These are phyloP conservation scores for Diachasma alloeum DNA, from an alignment of 1,140 invertebrate species.

Conservation along the genomic window DNA sequence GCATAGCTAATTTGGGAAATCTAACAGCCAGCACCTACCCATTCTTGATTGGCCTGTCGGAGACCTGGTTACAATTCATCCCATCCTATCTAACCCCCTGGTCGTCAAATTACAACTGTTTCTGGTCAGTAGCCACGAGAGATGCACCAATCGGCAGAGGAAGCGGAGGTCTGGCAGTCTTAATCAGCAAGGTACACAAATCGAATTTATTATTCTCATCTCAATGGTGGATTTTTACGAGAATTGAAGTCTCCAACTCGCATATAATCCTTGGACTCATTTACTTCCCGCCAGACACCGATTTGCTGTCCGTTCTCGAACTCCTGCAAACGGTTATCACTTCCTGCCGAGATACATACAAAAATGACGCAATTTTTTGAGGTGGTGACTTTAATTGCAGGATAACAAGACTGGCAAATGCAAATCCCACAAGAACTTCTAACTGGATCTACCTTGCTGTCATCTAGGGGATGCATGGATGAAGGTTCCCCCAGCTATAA, in stretches of 20 bases:
- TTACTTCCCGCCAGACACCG: not conserved
- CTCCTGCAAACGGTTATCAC: not conserved
- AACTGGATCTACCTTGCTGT: too few relatives aligned
- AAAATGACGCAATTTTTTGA: not conserved
- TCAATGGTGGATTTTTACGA: constrained; percentile 5
- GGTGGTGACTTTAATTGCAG: constrained; percentile 14
- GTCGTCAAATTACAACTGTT: not conserved
- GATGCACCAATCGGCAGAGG: not conserved
- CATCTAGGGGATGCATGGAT: too few relatives aligned
- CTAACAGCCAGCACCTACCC: not conserved
- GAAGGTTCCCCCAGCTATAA: too few relatives aligned
- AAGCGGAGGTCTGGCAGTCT: constrained; percentile 1
- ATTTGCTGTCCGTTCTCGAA: constrained; percentile 2
- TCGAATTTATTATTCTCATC: not conserved
- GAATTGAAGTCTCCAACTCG: not conserved
- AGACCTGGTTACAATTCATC: not conserved
- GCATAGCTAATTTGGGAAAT: not conserved
- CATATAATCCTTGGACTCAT: not conserved
- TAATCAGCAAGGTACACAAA: not conserved
- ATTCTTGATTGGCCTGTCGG: not conserved
- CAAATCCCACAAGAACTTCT: not conserved
- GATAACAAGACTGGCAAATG: not conserved
- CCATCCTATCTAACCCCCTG: not conserved
- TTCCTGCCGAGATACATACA: not conserved
- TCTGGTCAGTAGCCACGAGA: not conserved